Conservation (phyloP, 2,888 invertebrate species). For the Flexamia atlantica region DNA sequence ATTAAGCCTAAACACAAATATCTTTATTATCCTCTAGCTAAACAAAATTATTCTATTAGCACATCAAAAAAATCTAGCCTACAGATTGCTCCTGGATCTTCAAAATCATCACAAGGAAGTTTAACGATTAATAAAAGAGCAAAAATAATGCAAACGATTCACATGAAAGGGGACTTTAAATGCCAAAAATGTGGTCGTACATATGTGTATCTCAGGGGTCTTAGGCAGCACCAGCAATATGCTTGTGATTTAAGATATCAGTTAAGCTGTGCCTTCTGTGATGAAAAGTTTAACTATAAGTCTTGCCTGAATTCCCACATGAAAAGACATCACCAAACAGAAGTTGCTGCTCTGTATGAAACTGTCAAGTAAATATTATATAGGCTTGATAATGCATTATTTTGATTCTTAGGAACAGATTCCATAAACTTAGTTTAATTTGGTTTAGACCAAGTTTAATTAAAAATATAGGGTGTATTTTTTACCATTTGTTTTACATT, state of each 20-base stretch:
- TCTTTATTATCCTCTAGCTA: background rate
- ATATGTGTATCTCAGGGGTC: slow-evolving; percentile 61
- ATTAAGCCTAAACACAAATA: background rate
- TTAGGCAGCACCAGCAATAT: slow-evolving; percentile 68
- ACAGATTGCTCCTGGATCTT: too few species aligned
- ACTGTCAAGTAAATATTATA: background rate
- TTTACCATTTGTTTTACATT: too few species aligned
- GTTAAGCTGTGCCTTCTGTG: slow-evolving; percentile 73
- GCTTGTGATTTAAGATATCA: slow-evolving; percentile 71
- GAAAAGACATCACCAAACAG: background rate
- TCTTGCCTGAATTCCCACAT: background rate
- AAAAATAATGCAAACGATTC: background rate
- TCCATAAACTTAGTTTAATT: too few species aligned
- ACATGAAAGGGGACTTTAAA: background rate
- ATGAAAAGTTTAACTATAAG: slow-evolving; percentile 64
- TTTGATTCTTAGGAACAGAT: too few species aligned
- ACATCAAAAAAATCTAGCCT: too few species aligned
- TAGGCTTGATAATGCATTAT: too few species aligned
- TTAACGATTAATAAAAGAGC: background rate
- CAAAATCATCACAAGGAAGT: too few species aligned
- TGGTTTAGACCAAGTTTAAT: too few species aligned
- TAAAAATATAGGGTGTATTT: too few species aligned
- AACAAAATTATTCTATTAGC: background rate
- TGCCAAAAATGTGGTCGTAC: slow-evolving; percentile 54
- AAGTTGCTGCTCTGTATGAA: background rate